Percentiles rank a stretch among this genome's conserved stretches.
phyloP scores from a whole-genome alignment of 2,888 invertebrate genomes.

The Drosophila mimica region DNA sequence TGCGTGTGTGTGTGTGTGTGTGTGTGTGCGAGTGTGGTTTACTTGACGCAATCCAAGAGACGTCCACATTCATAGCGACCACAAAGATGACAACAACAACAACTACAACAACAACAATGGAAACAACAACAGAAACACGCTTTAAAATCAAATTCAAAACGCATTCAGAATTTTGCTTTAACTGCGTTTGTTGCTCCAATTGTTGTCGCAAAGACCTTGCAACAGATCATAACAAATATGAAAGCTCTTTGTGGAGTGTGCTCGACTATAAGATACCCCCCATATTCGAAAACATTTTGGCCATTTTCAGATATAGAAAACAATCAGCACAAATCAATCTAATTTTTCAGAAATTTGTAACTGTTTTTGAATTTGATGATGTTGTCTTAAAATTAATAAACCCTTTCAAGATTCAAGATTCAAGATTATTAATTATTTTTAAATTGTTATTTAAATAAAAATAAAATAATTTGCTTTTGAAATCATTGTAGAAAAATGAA shows the following conservation, averaged over 20 bases:
- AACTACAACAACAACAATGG: constrained; percentile 13
- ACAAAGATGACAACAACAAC: constrained; percentile 65
- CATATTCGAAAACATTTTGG: background rate
- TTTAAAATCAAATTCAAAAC: constrained; percentile 45
- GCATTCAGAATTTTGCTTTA: constrained; percentile 49
- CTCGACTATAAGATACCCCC: background rate
- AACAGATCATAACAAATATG: constrained; percentile 23
- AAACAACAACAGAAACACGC: constrained; percentile 1
- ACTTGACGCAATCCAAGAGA: constrained; percentile 72
- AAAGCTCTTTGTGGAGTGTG: background rate
- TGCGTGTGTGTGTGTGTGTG: constrained; percentile 22
- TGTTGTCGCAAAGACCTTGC: constrained; percentile 17
- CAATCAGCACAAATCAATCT: no score
- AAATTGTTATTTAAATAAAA: background rate
- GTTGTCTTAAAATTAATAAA: no score
- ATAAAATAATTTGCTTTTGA: background rate
- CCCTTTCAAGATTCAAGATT: no score
- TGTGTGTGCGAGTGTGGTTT: constrained; percentile 41
- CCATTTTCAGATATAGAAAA: no score
- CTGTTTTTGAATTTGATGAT: no score
- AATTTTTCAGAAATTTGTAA: no score
- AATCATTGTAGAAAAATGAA: background rate
- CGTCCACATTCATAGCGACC: constrained; percentile 40
- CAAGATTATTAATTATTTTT: no score
- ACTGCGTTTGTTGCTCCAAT: constrained; percentile 7